A percentile compares a stretch with the other conserved stretches of the same genome.
phyloP scores from a whole-genome alignment of 2,797 vertebrate genomes.

The Melanotaenia pygmaea region DNA sequence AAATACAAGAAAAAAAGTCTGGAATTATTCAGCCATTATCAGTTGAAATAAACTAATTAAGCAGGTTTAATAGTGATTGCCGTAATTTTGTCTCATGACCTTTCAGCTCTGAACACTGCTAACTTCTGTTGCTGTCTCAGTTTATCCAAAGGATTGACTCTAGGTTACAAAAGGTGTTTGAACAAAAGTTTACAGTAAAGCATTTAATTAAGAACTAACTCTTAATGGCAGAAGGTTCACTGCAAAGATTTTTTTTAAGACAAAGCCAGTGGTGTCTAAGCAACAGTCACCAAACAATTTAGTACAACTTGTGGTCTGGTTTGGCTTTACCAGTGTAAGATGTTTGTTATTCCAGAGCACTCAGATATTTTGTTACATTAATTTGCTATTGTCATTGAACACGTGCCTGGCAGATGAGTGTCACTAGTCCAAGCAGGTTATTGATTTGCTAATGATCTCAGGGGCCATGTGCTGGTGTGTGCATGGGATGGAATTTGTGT shows the following conservation, averaged over 20 bases:
- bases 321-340: slow-evolving; percentile 12
- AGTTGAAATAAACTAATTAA: not conserved
- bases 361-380: slow-evolving; percentile 16
- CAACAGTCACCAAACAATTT: slow-evolving; percentile 63
- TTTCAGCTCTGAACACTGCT: not conserved
- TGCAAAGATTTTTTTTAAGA: not conserved
- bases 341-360: slow-evolving; percentile 36
- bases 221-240: slow-evolving; percentile 11
- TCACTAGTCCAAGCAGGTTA: slow-evolving; percentile 42
- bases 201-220: not conserved
- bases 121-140: not conserved
- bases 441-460: slow-evolving; percentile 60
- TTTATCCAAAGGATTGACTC: not conserved
- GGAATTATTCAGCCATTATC: too few relatives aligned
- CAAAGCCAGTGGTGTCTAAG: slow-evolving; percentile 44
- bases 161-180: not conserved
- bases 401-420: slow-evolving; percentile 55
- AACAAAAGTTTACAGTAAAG: not conserved
- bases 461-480: slow-evolving; percentile 52
- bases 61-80: not conserved
- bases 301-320: slow-evolving; percentile 1
- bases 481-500: slow-evolving; percentile 41
- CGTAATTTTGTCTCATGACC: not conserved
- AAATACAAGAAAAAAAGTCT: not conserved
- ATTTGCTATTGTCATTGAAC: slow-evolving; percentile 35